Conservation (phyloP, 2,797 vertebrate genomes). For the Lutjanus campechanus region DNA sequence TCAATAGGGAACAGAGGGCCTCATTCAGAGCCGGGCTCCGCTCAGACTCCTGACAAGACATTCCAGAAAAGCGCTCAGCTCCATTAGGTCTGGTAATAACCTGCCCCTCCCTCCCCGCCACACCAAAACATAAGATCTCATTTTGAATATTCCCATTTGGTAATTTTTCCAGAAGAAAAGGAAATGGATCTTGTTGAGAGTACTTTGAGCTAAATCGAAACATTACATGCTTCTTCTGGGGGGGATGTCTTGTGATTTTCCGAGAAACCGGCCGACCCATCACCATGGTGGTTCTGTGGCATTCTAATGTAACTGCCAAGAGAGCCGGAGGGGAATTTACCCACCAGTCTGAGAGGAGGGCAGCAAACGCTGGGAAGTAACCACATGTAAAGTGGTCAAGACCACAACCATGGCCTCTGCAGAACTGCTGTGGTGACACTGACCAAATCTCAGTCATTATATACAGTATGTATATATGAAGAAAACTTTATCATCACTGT, state of each 20-base stretch:
- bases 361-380: constrained; percentile 24
- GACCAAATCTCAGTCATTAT: background rate
- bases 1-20: constrained; percentile 84
- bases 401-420: background rate
- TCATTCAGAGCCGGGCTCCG: constrained; percentile 78
- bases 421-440: background rate
- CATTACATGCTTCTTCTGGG: constrained; percentile 60
- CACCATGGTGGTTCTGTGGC: constrained; percentile 66
- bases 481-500: background rate
- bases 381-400: constrained; percentile 45
- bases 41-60: constrained; percentile 76
- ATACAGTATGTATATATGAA: background rate
- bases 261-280: constrained; percentile 44
- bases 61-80: constrained; percentile 77
- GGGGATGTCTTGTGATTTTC: constrained; percentile 49
- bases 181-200: constrained; percentile 60
- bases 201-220: constrained; percentile 56
- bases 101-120: constrained; percentile 22
- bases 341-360: constrained; percentile 39
- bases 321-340: constrained; percentile 43
- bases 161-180: constrained; percentile 49
- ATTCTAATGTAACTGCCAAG: constrained; percentile 70
- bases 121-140: constrained; percentile 61
- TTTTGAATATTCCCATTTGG: constrained; percentile 68
- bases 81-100: constrained; percentile 69